phyloP scores from a whole-genome alignment of 1,140 invertebrate genomes.

The Philopotamus ludificatus region DNA sequence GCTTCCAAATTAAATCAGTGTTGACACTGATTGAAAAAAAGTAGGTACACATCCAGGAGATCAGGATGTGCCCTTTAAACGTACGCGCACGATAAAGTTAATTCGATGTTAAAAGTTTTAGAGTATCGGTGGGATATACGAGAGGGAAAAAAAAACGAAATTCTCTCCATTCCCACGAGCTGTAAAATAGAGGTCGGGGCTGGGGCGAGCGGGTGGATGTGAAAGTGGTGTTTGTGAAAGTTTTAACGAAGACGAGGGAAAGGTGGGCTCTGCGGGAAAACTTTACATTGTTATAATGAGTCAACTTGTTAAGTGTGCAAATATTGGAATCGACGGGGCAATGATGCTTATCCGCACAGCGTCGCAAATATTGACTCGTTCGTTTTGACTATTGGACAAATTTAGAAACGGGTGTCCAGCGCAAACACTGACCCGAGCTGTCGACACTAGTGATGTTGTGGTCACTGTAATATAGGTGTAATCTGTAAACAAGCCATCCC shows the following conservation, averaged over 20 bases:
- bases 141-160: neutral
- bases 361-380: neutral
- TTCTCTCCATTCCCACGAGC: neutral
- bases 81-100: neutral
- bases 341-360: neutral
- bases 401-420: too few species aligned
- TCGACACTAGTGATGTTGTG: too few species aligned
- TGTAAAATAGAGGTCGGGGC: neutral
- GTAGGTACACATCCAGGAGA: neutral
- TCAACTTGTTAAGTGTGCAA: slow-evolving; percentile 27
- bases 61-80: neutral
- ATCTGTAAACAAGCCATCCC: too few species aligned
- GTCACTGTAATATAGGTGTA: too few species aligned
- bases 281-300: slow-evolving; percentile 31
- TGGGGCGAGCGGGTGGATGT: neutral
- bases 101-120: neutral
- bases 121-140: neutral
- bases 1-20: too few species aligned
- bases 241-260: slow-evolving; percentile 21
- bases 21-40: too few species aligned
- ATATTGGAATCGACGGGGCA: slow-evolving; percentile 21
- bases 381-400: neutral
- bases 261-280: slow-evolving; percentile 10
- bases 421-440: too few species aligned
- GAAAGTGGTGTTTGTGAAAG: neutral